Evolutionary conservation across 2,797 vertebrate species (phyloP).

Genomic region (Rousettus madagascariensis): DNA sequence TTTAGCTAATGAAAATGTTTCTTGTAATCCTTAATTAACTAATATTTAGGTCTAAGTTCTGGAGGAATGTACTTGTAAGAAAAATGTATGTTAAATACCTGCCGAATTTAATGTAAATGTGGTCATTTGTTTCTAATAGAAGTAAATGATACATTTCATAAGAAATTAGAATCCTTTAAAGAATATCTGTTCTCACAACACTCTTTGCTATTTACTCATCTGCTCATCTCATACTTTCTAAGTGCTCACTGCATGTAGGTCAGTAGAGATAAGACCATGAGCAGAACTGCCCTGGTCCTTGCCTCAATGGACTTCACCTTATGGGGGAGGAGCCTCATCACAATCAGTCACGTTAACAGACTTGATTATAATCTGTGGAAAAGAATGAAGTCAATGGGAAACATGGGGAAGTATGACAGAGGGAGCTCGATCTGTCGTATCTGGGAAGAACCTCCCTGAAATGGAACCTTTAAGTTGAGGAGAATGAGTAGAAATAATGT

Average conservation of each 20-base stretch:
- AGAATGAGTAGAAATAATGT: not conserved
- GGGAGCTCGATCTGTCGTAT: not conserved
- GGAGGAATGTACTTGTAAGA: not conserved
- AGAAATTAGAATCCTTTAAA: not conserved
- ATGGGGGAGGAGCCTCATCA: not conserved
- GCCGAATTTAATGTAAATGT: not conserved
- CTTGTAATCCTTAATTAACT: not conserved
- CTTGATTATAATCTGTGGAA: not conserved
- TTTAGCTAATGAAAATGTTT: constrained; percentile 43
- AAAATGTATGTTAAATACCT: not conserved
- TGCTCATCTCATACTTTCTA: not conserved
- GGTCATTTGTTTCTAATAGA: not conserved
- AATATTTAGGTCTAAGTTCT: constrained; percentile 44
- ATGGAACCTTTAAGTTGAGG: not conserved
- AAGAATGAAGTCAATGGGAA: not conserved
- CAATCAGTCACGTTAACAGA: not conserved
- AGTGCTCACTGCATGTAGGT: not conserved
- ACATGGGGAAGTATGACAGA: not conserved
- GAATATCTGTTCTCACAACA: not conserved
- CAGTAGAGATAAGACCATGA: not conserved
- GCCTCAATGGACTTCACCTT: not conserved
- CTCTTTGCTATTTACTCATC: not conserved
- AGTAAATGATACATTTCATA: not conserved
- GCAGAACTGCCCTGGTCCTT: not conserved
- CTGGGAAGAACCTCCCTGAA: not conserved